Percentiles rank a stretch among this genome's conserved stretches.
phyloP scores from a whole-genome alignment of 2,113 vertebrate species.

The Silurus asotus region DNA sequence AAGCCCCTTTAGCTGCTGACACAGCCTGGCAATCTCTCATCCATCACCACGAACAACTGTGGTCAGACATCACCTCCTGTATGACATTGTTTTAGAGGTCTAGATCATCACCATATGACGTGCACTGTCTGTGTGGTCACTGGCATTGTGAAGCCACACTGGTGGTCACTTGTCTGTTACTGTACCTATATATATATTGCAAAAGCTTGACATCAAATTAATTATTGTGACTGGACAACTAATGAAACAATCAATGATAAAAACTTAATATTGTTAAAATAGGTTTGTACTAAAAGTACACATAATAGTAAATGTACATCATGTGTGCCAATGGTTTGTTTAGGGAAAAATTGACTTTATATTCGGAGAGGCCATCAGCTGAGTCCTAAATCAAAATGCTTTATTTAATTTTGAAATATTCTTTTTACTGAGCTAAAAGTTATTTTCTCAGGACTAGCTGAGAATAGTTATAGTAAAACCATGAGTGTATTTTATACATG shows the following conservation, averaged over 20 bases:
- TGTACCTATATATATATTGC: background rate
- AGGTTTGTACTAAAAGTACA: background rate
- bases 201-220: background rate
- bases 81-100: slow-evolving; percentile 1
- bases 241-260: background rate
- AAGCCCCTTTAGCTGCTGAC: slow-evolving; percentile 44
- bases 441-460: background rate
- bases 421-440: background rate
- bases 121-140: background rate
- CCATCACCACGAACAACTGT: slow-evolving; percentile 17
- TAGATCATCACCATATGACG: slow-evolving; percentile 6
- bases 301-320: background rate
- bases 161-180: background rate
- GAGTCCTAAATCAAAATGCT: background rate
- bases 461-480: background rate
- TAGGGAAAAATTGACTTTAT: background rate
- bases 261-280: background rate
- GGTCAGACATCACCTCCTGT: slow-evolving; percentile 10
- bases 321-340: background rate
- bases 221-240: background rate
- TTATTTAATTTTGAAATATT: background rate
- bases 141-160: background rate
- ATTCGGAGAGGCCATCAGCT: background rate
- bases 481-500: background rate
- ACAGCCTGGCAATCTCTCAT: slow-evolving; percentile 34